Evolutionary conservation across 2,113 vertebrate species (phyloP).

Genomic region (Alectura lathami): DNA sequence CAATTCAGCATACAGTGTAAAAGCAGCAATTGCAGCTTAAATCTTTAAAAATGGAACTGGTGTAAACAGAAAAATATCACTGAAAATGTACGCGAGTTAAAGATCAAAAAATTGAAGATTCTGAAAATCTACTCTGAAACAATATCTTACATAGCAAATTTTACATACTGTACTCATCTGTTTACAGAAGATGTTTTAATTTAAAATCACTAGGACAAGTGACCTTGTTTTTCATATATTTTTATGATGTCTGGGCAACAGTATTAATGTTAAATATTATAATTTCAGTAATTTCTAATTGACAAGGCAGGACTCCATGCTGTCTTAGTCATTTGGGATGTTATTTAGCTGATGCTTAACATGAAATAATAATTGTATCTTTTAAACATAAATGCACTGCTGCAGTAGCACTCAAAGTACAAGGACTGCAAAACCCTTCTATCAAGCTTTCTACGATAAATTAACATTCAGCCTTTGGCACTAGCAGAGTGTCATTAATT

Average conservation of each 20-base stretch:
- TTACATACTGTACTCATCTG: not conserved
- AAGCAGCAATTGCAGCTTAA: not conserved
- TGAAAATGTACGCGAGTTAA: not conserved
- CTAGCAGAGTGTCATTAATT: constrained; percentile 68
- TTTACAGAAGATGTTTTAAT: not conserved
- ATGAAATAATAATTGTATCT: not conserved
- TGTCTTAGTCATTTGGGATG: not conserved
- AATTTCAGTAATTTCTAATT: not conserved
- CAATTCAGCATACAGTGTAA: not conserved
- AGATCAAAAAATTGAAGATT: not conserved
- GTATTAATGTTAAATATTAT: not conserved
- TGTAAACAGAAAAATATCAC: not conserved
- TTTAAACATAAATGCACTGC: constrained; percentile 1
- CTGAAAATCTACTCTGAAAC: not conserved
- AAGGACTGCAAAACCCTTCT: not conserved
- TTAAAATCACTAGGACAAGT: not conserved
- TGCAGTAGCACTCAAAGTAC: not conserved
- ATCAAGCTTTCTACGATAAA: constrained; percentile 50
- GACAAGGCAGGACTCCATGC: not conserved
- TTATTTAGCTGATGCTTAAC: not conserved
- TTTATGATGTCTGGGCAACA: not conserved
- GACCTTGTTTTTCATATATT: not conserved
- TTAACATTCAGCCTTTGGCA: constrained; percentile 70
- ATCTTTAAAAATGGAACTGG: not conserved
- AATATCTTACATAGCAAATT: not conserved